phyloP scores from a whole-genome alignment of 2,888 invertebrate species.

The Chrysolina americana region DNA sequence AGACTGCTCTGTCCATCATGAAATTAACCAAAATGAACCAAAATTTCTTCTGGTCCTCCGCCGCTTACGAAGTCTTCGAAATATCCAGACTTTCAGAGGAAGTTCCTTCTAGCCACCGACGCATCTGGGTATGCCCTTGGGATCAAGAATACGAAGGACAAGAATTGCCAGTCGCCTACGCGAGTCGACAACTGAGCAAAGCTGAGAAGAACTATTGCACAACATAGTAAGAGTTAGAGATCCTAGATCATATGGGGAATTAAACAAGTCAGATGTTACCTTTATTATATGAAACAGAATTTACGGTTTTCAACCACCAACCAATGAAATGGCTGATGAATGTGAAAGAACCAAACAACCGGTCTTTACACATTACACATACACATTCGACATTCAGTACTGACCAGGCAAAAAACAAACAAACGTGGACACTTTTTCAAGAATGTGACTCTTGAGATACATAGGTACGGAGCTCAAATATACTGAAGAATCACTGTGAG shows the following conservation, averaged over 20 bases:
- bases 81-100: slow-evolving; percentile 50
- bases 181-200: slow-evolving; percentile 43
- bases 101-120: slow-evolving; percentile 43
- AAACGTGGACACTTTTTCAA: slow-evolving; percentile 47
- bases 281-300: slow-evolving; percentile 44
- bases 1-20: slow-evolving; percentile 37
- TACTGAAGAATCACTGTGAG: not conserved
- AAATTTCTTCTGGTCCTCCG: slow-evolving; percentile 32
- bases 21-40: slow-evolving; percentile 36
- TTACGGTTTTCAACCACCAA: slow-evolving; percentile 45
- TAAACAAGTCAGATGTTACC: slow-evolving; percentile 46
- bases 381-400: slow-evolving; percentile 42
- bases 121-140: slow-evolving; percentile 52
- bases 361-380: slow-evolving; percentile 40
- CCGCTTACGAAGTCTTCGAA: slow-evolving; percentile 43
- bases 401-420: slow-evolving; percentile 46
- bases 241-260: slow-evolving; percentile 47
- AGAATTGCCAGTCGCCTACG: slow-evolving; percentile 46
- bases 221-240: slow-evolving; percentile 47
- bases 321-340: slow-evolving; percentile 47
- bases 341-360: slow-evolving; percentile 41
- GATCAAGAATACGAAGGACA: slow-evolving; percentile 47
- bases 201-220: slow-evolving; percentile 47
- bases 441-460: slow-evolving; percentile 34
- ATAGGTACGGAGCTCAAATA: not conserved